phyloP scores from a whole-genome alignment of 1,140 invertebrate species.

The Oedothorax gibbosus region DNA sequence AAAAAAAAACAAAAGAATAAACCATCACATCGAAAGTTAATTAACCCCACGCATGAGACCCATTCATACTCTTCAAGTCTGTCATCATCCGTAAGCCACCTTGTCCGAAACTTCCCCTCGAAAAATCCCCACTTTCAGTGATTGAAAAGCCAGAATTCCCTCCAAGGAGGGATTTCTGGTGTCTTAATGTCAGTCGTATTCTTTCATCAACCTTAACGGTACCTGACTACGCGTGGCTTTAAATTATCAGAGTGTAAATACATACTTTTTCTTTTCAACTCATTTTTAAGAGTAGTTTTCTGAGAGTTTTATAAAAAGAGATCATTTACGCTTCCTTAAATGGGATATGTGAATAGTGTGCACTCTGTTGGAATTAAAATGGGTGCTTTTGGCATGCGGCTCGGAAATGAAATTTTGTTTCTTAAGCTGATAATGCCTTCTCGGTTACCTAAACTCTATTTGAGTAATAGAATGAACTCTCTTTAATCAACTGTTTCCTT shows the following conservation, averaged over 20 bases:
- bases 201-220: slow-evolving; percentile 43
- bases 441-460: too few relatives aligned
- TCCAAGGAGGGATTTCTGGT: slow-evolving; percentile 54
- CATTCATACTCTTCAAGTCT: slow-evolving; percentile 45
- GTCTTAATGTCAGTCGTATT: slow-evolving; percentile 44
- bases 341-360: background rate
- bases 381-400: background rate
- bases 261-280: background rate
- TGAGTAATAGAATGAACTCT: too few relatives aligned
- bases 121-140: slow-evolving; percentile 47
- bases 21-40: slow-evolving; percentile 57
- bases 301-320: slow-evolving; percentile 8
- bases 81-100: slow-evolving; percentile 50
- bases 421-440: too few relatives aligned
- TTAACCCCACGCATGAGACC: slow-evolving; percentile 49
- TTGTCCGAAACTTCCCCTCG: slow-evolving; percentile 22
- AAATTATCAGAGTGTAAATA: slow-evolving; percentile 26
- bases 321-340: slow-evolving; percentile 8
- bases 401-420: too few relatives aligned
- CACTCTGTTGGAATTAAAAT: too few relatives aligned
- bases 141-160: slow-evolving; percentile 52
- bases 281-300: background rate
- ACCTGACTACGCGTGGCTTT: slow-evolving; percentile 29
- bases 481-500: too few relatives aligned
- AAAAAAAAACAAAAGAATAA: slow-evolving; percentile 26